phyloP scores from a whole-genome alignment of 2,888 invertebrate species.

The Drosophila nigricruria region DNA sequence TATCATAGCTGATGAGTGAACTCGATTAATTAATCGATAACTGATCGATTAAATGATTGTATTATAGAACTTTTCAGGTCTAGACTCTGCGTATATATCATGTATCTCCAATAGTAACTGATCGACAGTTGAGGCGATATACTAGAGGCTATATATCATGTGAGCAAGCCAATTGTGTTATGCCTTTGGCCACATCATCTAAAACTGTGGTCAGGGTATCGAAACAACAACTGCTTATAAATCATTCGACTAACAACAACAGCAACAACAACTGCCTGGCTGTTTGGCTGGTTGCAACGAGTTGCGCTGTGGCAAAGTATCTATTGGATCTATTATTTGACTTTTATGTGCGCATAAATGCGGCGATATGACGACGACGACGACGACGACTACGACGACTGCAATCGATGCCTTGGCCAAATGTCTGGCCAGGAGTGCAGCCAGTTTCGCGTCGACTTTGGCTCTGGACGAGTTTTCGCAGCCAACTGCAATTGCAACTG shows the following conservation, averaged over 20 bases:
- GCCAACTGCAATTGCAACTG: slow-evolving; percentile 31
- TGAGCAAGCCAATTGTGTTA: slow-evolving; percentile 5
- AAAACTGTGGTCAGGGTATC: slow-evolving; percentile 37
- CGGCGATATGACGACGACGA: slow-evolving; percentile 70
- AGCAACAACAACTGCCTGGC: slow-evolving; percentile 31
- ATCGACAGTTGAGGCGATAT: neutral
- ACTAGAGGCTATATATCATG: neutral
- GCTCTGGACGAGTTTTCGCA: slow-evolving; percentile 53
- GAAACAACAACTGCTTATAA: slow-evolving; percentile 57
- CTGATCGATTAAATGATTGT: neutral
- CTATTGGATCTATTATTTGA: slow-evolving; percentile 82
- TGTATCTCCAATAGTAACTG: neutral
- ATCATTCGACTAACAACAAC: slow-evolving; percentile 64
- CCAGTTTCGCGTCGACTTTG: slow-evolving; percentile 28
- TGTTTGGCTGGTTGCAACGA: slow-evolving; percentile 61
- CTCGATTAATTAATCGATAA: neutral
- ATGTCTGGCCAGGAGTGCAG: slow-evolving; percentile 34
- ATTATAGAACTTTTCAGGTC: neutral
- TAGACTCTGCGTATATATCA: neutral
- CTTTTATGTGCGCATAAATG: slow-evolving; percentile 82
- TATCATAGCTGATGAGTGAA: neutral
- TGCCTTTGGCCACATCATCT: slow-evolving; percentile 23
- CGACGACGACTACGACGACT: slow-evolving; percentile 49
- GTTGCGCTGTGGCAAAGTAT: slow-evolving; percentile 70
- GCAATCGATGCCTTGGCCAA: slow-evolving; percentile 46